Conservation (phyloP, 2,888 invertebrate species). For the Agriopis aurantiaria region DNA sequence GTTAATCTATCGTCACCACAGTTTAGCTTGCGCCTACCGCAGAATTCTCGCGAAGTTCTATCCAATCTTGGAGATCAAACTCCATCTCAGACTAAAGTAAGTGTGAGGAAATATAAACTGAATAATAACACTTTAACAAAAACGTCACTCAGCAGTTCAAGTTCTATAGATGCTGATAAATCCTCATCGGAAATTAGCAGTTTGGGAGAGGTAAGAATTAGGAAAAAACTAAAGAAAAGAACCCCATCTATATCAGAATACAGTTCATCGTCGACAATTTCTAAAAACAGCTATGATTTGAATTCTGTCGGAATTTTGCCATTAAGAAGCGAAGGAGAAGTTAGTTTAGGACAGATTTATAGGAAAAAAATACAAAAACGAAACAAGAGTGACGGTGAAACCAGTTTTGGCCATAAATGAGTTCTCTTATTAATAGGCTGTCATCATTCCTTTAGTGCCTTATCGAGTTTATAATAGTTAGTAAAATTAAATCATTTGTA, state of each 20-base stretch:
- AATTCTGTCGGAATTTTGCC: constrained; percentile 66
- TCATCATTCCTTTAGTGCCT: constrained; percentile 58
- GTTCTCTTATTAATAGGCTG: constrained; percentile 30
- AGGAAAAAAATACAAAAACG: constrained; percentile 51
- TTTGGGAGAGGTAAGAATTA: constrained; percentile 75
- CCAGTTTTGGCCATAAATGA: constrained; percentile 57
- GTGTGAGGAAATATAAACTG: constrained; percentile 35
- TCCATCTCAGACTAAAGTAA: constrained; percentile 43
- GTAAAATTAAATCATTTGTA: constrained; percentile 27
- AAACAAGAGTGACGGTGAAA: constrained; percentile 69
- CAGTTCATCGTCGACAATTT: constrained; percentile 62
- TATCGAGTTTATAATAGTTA: constrained; percentile 36
- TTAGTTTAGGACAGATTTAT: constrained; percentile 60
- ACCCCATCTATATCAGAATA: constrained; percentile 65
- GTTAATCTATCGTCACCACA: constrained; percentile 78
- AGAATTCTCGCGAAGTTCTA: constrained; percentile 68
- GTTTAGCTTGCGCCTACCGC: constrained; percentile 75
- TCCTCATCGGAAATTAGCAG: constrained; percentile 80
- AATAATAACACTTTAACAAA: constrained; percentile 48
- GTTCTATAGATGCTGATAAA: constrained; percentile 72
- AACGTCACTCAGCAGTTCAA: constrained; percentile 62
- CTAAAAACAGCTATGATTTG: constrained; percentile 64
- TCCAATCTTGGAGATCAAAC: constrained; percentile 62
- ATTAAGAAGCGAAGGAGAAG: constrained; percentile 74
- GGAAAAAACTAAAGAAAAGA: constrained; percentile 57